Conservation (phyloP, 1,140 invertebrate genomes). For the Zaprionus capensis region DNA sequence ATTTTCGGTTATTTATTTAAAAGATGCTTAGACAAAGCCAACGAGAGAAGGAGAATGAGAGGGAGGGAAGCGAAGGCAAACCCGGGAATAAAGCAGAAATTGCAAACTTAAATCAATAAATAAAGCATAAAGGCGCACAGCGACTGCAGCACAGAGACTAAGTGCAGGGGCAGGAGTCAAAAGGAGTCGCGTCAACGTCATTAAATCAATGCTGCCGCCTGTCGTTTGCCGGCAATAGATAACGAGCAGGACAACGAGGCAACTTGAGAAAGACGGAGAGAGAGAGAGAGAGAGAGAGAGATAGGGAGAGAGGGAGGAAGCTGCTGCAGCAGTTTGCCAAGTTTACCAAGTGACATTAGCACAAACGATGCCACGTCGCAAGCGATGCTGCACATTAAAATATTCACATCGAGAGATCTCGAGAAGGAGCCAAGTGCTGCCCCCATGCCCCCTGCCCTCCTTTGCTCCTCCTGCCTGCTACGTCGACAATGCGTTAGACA, state of each 20-base stretch:
- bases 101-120: constrained; percentile 83
- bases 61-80: constrained; percentile 31
- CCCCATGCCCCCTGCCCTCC: not conserved
- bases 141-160: not conserved
- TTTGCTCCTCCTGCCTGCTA: not conserved
- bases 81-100: constrained; percentile 64
- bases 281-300: constrained; percentile 17
- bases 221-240: constrained; percentile 72
- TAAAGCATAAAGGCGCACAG: constrained; percentile 68
- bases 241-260: constrained; percentile 56
- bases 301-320: not conserved
- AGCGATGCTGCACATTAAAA: constrained; percentile 38
- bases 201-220: constrained; percentile 83
- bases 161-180: constrained; percentile 21
- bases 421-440: constrained; percentile 30
- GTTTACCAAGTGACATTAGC: constrained; percentile 80
- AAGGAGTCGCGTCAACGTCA: constrained; percentile 76
- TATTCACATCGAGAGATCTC: constrained; percentile 44
- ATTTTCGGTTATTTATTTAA: constrained; percentile 75
- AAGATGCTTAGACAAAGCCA: constrained; percentile 70
- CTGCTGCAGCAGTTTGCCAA: constrained; percentile 52
- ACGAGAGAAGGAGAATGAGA: not conserved
- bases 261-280: constrained; percentile 18
- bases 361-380: constrained; percentile 50
- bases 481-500: constrained; percentile 70